Evolutionary conservation across 2,113 vertebrate genomes (phyloP), one percentile per base, ranked within the genome.

Genomic region (Lichenostomus cassidix): DNA sequence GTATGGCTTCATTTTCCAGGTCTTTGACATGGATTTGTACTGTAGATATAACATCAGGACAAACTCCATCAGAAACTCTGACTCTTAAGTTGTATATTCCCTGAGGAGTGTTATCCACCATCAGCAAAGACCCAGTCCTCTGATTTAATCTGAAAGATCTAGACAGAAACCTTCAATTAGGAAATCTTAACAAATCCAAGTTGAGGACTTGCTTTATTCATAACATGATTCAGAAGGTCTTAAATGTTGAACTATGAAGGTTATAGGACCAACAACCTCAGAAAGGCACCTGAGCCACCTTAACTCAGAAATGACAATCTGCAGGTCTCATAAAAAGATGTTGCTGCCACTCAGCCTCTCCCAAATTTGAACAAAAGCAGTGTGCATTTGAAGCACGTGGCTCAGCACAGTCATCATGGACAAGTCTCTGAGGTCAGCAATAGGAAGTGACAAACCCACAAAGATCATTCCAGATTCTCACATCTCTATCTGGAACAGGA

Each of bases 81-180:
- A 99, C 97, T 96, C 98, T 98, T 91, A 99, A 98, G 67, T 98
- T 97, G 77, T 99, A 98, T 81, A 87, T 97, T 71, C 98, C 98
- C 7, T 98, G 97, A 23, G 98, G 98, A 58, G 98, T 82, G 27
- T 98, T 98, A 94, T 98, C 98, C 94, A 98, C 98, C 97, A 99
- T 98, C 95, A 98, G 96, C 73, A 99, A 96, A 80, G 98, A 98
- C 39, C 99, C 99, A 11, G 98, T 99, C 78, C 98, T 98, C 96
- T 98, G 98, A 96, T 99, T 98, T 95, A 99, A 96, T 87, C 98
- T 98, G 78, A 99, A 99, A 97, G 97, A 98, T 84, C 99, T 99
- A 94, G 58, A 94, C 63, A 86, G 37, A 92, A 92, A 76, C 15
- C 6, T 74, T 85, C 50, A 64, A n/a, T 92, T 71, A 94, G 53